Conservation (phyloP, 2,113 vertebrate genomes). For the Stegostoma tigrinum region DNA sequence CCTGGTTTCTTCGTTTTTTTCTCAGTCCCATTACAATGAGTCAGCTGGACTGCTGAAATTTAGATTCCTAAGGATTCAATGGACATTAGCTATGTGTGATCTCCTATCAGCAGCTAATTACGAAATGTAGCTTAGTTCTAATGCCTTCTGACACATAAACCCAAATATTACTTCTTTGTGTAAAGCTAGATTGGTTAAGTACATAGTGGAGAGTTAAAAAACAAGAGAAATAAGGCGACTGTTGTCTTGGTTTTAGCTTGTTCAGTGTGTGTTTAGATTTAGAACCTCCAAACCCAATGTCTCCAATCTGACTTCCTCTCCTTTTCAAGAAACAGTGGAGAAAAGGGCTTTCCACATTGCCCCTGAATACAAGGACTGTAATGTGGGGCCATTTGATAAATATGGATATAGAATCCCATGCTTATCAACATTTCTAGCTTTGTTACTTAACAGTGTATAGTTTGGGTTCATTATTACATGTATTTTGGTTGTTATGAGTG, state of each 20-base stretch:
- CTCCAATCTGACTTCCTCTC: neutral
- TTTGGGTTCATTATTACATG: neutral
- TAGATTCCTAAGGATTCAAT: constrained; percentile 52
- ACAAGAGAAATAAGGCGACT: neutral
- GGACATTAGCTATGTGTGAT: constrained; percentile 60
- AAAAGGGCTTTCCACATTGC: neutral
- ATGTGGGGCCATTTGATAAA: neutral
- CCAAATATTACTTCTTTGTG: neutral
- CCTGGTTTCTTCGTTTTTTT: constrained; percentile 49
- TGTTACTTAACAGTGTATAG: neutral
- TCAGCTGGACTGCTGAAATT: constrained; percentile 49
- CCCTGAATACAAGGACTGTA: neutral
- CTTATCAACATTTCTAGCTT: neutral
- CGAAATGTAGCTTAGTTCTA: neutral
- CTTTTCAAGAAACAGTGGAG: neutral
- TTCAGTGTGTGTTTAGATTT: neutral
- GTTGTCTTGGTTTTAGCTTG: neutral
- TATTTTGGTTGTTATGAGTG: too few species aligned
- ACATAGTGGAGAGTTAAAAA: neutral
- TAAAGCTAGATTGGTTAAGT: neutral
- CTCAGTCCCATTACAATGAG: constrained; percentile 51
- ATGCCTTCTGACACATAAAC: neutral
- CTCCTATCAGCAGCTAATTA: neutral
- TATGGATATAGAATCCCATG: neutral
- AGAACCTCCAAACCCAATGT: neutral